phyloP scores from a whole-genome alignment of 2,113 vertebrate species.

The Myrmecophaga tridactyla region DNA sequence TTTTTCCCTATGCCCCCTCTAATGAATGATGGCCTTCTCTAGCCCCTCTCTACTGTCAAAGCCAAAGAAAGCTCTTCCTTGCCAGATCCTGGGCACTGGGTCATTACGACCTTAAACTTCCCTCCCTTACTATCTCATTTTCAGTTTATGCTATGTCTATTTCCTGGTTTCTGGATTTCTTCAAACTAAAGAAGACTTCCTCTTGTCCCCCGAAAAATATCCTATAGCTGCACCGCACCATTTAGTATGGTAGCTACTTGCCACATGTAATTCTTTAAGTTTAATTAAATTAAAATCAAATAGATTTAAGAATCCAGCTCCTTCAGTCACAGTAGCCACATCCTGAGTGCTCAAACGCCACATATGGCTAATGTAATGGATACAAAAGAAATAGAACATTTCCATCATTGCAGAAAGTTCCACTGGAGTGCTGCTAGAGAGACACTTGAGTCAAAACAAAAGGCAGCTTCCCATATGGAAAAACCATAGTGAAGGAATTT shows the following conservation, averaged over 20 bases:
- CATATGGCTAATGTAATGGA: neutral
- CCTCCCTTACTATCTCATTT: constrained; percentile 1
- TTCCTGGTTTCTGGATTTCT: constrained; percentile 32
- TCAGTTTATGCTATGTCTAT: neutral
- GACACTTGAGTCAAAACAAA: neutral
- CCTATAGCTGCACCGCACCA: neutral
- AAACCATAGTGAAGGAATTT: neutral
- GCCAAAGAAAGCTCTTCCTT: neutral
- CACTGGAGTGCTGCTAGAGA: neutral
- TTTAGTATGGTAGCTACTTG: neutral
- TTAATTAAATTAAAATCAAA: neutral
- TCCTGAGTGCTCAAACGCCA: neutral
- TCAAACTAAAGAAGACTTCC: constrained; percentile 1
- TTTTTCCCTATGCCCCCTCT: neutral
- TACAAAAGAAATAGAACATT: neutral
- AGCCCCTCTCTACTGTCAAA: neutral
- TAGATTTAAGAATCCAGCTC: neutral
- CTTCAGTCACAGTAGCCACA: neutral
- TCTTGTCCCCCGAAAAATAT: constrained; percentile 32
- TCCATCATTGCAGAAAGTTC: neutral
- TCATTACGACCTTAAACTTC: neutral
- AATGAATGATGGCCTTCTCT: neutral
- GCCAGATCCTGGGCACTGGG: neutral
- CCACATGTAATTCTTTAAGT: neutral
- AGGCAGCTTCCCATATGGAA: neutral